A percentile compares a stretch with the other conserved stretches of the same genome.
Conservation (phyloP, 2,888 invertebrate species). For the Lissonota sp. region DNA sequence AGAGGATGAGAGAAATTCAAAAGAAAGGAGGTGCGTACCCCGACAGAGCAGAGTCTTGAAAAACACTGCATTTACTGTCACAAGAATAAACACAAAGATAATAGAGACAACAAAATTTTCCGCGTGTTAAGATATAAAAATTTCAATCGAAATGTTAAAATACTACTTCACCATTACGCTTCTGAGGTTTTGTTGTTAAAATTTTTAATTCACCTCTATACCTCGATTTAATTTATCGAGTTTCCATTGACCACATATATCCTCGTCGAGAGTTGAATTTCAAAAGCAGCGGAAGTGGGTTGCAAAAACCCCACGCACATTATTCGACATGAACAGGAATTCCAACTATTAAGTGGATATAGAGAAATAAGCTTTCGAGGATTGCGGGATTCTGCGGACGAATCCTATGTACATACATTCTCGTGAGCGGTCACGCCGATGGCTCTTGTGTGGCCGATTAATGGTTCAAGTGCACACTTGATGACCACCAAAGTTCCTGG, state of each 20-base stretch:
- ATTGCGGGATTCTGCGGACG: conserved; percentile 62
- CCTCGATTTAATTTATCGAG: too few relatives aligned
- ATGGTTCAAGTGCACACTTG: conserved; percentile 49
- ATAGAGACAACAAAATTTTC: too few relatives aligned
- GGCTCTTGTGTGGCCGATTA: conserved; percentile 58
- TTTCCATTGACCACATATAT: too few relatives aligned
- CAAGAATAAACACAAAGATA: not conserved
- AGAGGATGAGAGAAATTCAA: not conserved
- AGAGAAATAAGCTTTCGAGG: conserved; percentile 51
- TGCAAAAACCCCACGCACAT: too few relatives aligned
- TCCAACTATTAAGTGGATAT: conserved; percentile 7
- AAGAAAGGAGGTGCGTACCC: conserved; percentile 1
- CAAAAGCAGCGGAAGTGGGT: too few relatives aligned
- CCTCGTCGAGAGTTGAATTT: too few relatives aligned
- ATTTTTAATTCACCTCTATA: too few relatives aligned
- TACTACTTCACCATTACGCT: too few relatives aligned
- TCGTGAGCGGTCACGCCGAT: conserved; percentile 51
- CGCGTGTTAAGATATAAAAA: too few relatives aligned
- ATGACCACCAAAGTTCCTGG: conserved; percentile 53
- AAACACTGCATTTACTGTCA: not conserved
- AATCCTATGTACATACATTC: conserved; percentile 54
- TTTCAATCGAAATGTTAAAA: too few relatives aligned
- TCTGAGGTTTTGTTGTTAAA: too few relatives aligned
- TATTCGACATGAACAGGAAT: too few relatives aligned
- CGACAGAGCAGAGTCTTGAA: not conserved